Evolutionary conservation across 2,888 invertebrate species (phyloP).

Genomic region (Trypoxylon attenuatum): DNA sequence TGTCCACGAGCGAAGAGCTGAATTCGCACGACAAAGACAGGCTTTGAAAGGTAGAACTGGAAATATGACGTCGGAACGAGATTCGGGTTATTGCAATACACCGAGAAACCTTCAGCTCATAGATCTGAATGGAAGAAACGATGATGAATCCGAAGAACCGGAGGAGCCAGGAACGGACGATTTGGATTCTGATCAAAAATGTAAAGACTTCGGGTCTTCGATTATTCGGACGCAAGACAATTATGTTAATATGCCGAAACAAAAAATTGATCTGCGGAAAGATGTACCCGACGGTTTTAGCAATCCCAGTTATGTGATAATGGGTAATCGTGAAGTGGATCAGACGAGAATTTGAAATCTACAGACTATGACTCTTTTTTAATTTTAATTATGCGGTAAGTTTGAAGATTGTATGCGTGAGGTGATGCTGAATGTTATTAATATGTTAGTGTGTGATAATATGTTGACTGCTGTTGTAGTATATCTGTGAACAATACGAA

Average conservation of each 20-base stretch:
- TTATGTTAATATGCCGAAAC: constrained; percentile 77
- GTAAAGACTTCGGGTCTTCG: constrained; percentile 60
- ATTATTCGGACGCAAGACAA: constrained; percentile 73
- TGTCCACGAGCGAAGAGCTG: constrained; percentile 66
- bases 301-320: constrained; percentile 73
- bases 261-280: constrained; percentile 71
- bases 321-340: constrained; percentile 48
- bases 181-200: constrained; percentile 13
- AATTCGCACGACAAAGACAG: constrained; percentile 64
- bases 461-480: too few species aligned
- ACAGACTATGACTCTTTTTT: too few species aligned
- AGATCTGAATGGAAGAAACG: constrained; percentile 50
- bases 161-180: background rate
- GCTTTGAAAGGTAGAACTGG: constrained; percentile 41
- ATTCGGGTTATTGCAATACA: constrained; percentile 67
- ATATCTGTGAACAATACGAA: too few species aligned
- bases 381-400: too few species aligned
- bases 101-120: constrained; percentile 55
- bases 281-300: constrained; percentile 66
- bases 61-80: constrained; percentile 37
- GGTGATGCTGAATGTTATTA: too few species aligned
- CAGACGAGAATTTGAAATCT: constrained; percentile 25
- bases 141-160: constrained; percentile 8
- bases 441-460: too few species aligned
- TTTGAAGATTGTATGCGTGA: too few species aligned